These are phyloP conservation scores for Baryphthengus martii DNA, from an alignment of 2,113 vertebrate species.

Conservation along the genomic window DNA sequence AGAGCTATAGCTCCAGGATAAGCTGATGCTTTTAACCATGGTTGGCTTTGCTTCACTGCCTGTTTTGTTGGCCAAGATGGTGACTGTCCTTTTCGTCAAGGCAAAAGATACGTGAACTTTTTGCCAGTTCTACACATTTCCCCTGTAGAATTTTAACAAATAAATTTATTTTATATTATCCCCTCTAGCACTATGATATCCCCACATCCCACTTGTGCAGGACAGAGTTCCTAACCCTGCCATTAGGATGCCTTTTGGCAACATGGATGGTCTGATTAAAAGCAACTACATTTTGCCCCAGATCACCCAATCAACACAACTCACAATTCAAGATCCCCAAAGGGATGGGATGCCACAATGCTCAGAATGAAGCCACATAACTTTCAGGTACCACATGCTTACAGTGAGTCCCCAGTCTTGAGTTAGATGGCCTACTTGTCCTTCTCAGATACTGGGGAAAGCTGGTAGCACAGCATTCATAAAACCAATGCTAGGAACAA, in stretches of 20 bases:
- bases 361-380: not conserved
- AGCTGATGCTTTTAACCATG: not conserved
- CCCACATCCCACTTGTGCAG: not conserved
- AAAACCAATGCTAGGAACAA: not conserved
- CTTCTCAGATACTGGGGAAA: not conserved
- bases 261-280: too few species aligned
- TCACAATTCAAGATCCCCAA: not conserved
- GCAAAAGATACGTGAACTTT: not conserved
- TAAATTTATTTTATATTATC: not conserved
- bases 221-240: not conserved
- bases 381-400: not conserved
- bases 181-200: not conserved
- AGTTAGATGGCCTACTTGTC: not conserved
- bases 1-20: not conserved
- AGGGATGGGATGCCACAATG: not conserved
- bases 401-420: not conserved
- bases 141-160: not conserved
- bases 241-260: not conserved
- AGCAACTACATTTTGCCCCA: not conserved
- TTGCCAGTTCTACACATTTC: not conserved
- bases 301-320: not conserved
- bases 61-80: not conserved
- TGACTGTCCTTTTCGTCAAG: not conserved
- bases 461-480: fast-evolving
- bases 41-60: not conserved